Evolutionary conservation across 2,113 vertebrate species (phyloP), one percentile per base, ranked within the genome.

Genomic region (Plectropomus leopardus): DNA sequence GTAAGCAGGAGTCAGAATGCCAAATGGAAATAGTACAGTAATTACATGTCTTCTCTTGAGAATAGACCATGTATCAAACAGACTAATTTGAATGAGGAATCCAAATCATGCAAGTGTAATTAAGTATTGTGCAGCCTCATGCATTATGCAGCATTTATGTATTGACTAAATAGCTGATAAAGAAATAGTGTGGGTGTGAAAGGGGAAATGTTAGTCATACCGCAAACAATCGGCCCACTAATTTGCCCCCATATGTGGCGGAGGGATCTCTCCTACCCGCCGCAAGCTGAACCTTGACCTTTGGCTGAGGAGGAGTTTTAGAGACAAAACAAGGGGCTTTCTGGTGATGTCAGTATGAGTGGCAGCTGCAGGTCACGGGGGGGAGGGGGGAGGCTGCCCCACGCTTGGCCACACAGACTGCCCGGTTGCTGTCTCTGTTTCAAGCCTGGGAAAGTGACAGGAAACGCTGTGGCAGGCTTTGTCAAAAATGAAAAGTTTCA

Each of bases 141-240:
- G 84, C 84, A 92, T 93, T 86, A 91, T 92, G 87, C 81, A 92
- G 78, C 76, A 70, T 75, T 81, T 72, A 86, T 71, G 54, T 84
- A 76, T 84, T 48, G 71, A 90, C 84, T 89, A 88, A 93, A 89
- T 89, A 93, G 84, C 88, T 89, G 85, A 84, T 92, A 87, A 92
- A 92, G 71, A 92, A 89, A 87, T 72, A 65, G 57, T 42, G 65
- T 30, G 74, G 82, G 54, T 66, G 86, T 80, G 80, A 76, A 73
- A 24, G 76, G 65, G 75, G 76, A 80, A 67, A 44, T 74, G 77
- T 88, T 83, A 72, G 74, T 78, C 81, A 70, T 57, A 50, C 60
- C 34, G 28, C 59, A 45, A 80, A 84, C 80, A 80, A 65, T 58
- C 48, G 23, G 59, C 36, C 59, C 11, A 7, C 77, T 80, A 82